Conservation (phyloP, 2,888 invertebrate genomes). For the Endomychus coccineus region DNA sequence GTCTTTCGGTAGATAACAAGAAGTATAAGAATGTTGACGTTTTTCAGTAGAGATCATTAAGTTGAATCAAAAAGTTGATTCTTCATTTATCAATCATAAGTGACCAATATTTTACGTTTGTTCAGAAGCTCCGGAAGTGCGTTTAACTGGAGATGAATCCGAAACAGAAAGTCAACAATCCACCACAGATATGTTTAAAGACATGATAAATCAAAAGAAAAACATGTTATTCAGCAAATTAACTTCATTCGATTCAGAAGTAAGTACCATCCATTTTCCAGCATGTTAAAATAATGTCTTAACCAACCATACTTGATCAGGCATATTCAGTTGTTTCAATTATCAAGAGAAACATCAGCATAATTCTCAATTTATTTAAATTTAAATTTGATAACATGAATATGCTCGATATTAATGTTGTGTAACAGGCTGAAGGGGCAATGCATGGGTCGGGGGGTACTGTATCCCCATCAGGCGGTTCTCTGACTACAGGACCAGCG, state of each 20-base stretch:
- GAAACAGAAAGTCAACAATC: conserved; percentile 63
- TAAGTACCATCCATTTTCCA: conserved; percentile 47
- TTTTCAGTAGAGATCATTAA: no score
- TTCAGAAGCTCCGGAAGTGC: conserved; percentile 54
- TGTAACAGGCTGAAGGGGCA: conserved; percentile 52
- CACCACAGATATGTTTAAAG: conserved; percentile 87
- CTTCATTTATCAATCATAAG: no score
- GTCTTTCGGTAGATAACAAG: no score
- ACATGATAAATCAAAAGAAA: conserved; percentile 88
- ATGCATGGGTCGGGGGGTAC: conserved; percentile 58
- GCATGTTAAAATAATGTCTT: conserved; percentile 14
- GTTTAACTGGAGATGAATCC: conserved; percentile 50
- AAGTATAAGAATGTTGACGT: no score
- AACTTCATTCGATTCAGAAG: conserved; percentile 86
- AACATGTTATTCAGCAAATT: conserved; percentile 79
- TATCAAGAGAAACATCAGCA: no score
- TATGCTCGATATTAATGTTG: conserved; percentile 38
- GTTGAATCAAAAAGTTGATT: no score
- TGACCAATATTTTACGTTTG: no score
- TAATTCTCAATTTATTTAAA: background rate
- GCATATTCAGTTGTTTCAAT: conserved; percentile 18
- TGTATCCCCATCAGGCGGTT: conserved; percentile 60
- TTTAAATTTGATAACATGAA: conserved; percentile 18
- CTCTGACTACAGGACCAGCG: conserved; percentile 69
- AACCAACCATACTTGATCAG: conserved; percentile 14